A percentile compares a stretch with the other conserved stretches of the same genome.
Evolutionary conservation across 2,113 vertebrate genomes (phyloP).

Genomic region (Isurus oxyrinchus): DNA sequence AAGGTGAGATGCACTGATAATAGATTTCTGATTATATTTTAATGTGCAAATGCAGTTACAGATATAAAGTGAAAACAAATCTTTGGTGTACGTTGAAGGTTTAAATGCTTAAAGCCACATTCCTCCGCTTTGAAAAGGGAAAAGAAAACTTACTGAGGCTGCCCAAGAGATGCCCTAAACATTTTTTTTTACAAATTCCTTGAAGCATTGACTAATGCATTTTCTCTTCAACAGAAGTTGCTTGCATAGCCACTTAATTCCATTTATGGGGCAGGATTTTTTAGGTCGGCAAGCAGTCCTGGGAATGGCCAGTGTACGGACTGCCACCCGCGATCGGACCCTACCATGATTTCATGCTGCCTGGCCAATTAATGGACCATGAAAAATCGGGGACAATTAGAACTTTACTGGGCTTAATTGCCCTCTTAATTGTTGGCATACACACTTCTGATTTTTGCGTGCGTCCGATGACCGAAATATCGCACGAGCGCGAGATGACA

Average conservation of each 20-base stretch:
- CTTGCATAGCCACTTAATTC: neutral
- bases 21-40: conserved; percentile 27
- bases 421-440: too few relatives aligned
- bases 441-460: too few relatives aligned
- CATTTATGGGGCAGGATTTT: neutral
- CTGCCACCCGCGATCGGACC: too few relatives aligned
- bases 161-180: neutral
- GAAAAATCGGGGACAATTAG: too few relatives aligned
- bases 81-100: neutral
- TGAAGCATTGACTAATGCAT: neutral
- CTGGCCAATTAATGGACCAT: too few relatives aligned
- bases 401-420: too few relatives aligned
- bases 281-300: too few relatives aligned
- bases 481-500: too few relatives aligned
- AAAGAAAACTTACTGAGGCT: neutral
- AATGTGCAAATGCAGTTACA: neutral
- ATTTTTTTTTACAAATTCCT: neutral
- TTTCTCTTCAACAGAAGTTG: neutral
- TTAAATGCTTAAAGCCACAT: neutral
- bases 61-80: conserved; percentile 1
- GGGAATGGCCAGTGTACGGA: too few relatives aligned
- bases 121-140: neutral
- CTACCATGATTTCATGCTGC: too few relatives aligned
- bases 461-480: too few relatives aligned
- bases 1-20: conserved; percentile 12